Conservation (phyloP, 2,113 vertebrate species). For the Typhlomys cinereus region DNA sequence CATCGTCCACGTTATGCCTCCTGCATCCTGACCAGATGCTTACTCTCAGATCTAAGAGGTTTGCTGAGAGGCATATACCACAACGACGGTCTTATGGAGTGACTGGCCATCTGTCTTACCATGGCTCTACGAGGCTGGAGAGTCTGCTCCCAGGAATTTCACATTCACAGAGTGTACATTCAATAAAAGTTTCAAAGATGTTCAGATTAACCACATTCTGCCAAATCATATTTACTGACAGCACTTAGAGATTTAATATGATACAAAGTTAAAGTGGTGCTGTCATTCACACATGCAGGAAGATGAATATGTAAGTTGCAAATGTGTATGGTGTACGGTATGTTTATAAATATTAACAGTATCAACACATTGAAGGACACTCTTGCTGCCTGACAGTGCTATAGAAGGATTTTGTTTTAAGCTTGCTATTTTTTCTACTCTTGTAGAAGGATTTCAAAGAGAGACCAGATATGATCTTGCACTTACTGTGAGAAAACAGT, state of each 20-base stretch:
- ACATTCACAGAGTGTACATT: conserved; percentile 37
- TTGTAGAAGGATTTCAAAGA: not conserved
- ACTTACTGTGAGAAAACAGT: not conserved
- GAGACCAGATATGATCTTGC: not conserved
- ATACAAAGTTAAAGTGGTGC: not conserved
- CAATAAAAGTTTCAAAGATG: conserved; percentile 40
- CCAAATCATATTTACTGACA: conserved; percentile 30
- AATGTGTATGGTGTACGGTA: fast-evolving
- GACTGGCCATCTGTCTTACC: conserved; percentile 67
- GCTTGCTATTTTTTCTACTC: not conserved
- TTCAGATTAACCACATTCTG: conserved; percentile 55
- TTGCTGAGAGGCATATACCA: conserved; percentile 52
- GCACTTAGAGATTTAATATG: not conserved
- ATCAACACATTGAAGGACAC: no score
- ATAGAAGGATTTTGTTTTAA: not conserved
- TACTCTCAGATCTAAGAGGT: conserved; percentile 67
- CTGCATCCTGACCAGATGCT: conserved; percentile 66
- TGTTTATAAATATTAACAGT: not conserved
- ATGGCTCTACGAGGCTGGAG: conserved; percentile 31
- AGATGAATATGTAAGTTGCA: not conserved
- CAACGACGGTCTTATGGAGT: conserved; percentile 62
- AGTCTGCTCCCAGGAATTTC: conserved; percentile 53
- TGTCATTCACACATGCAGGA: not conserved
- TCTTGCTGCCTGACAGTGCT: not conserved
- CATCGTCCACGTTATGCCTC: conserved; percentile 40